A percentile compares a stretch with the other conserved stretches of the same genome.
phyloP scores from a whole-genome alignment of 2,113 vertebrate species.

The Anoplopoma fimbria region DNA sequence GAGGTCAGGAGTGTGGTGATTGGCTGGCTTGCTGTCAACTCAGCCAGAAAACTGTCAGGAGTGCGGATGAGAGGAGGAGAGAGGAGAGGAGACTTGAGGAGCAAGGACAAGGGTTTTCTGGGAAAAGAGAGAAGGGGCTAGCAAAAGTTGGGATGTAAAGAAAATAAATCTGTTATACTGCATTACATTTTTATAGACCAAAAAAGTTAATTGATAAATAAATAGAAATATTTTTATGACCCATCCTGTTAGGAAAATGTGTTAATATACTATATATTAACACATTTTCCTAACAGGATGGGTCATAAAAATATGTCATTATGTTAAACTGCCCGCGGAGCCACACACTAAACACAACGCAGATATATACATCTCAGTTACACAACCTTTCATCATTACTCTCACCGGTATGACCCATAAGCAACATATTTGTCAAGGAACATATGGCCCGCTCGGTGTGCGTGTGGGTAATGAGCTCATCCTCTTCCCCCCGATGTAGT shows the following conservation, averaged over 20 bases:
- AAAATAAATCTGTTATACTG: too few relatives aligned
- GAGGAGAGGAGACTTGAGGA: slow-evolving; percentile 41
- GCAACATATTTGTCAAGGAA: slow-evolving; percentile 57
- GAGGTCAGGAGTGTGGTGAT: slow-evolving; percentile 76
- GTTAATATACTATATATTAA: background rate
- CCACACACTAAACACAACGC: background rate
- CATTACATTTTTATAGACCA: background rate
- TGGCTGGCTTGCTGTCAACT: slow-evolving; percentile 78
- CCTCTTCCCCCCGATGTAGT: slow-evolving; percentile 49
- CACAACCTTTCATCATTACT: slow-evolving; percentile 24
- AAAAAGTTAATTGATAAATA: background rate
- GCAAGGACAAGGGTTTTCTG: slow-evolving; percentile 52
- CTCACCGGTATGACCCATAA: slow-evolving; percentile 64
- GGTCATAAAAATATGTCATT: background rate
- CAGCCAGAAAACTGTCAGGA: slow-evolving; percentile 72
- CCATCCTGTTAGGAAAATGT: too few relatives aligned
- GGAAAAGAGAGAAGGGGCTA: background rate
- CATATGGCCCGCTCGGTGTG: slow-evolving; percentile 63
- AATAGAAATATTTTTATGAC: background rate
- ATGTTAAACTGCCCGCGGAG: background rate
- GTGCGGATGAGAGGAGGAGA: slow-evolving; percentile 65
- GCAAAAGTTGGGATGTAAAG: background rate
- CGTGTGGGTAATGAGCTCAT: slow-evolving; percentile 70
- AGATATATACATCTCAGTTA: slow-evolving; percentile 15
- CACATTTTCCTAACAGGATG: background rate